Evolutionary conservation across 2,888 invertebrate genomes (phyloP).

Genomic region (Blera fallax): DNA sequence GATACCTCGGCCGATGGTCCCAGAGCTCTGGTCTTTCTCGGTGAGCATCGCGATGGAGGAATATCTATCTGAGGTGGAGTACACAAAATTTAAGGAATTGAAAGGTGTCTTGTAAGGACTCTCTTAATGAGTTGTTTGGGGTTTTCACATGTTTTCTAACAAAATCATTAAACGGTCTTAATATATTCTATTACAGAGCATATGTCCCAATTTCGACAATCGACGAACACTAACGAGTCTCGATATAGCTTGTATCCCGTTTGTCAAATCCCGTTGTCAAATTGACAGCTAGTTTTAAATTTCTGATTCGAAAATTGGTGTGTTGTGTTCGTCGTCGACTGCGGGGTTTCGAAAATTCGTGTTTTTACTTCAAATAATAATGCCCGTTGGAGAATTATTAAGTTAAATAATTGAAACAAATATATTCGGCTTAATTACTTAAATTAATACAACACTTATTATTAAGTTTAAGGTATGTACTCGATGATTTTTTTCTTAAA

Average conservation of each 20-base stretch:
- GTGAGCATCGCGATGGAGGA: no score
- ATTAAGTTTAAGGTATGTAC: conserved; percentile 42
- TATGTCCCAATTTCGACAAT: neutral
- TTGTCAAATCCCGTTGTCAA: neutral
- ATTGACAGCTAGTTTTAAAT: conserved; percentile 40
- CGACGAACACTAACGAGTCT: conserved; percentile 14
- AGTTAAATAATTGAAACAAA: conserved; percentile 4
- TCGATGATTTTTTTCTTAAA: neutral
- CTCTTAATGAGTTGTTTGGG: neutral
- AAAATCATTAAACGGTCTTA: neutral
- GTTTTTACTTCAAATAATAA: conserved; percentile 9
- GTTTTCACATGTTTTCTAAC: neutral
- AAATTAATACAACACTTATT: conserved; percentile 11
- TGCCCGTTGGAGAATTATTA: conserved; percentile 25
- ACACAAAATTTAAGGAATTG: no score
- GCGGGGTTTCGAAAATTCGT: neutral
- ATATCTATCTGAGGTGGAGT: no score
- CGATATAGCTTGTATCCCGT: neutral
- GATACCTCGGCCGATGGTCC: no score
- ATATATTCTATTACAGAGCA: neutral
- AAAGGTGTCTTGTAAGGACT: no score
- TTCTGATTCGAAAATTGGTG: conserved; percentile 49
- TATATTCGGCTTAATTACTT: conserved; percentile 36
- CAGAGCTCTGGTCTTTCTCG: no score
- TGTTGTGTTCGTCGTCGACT: neutral